A percentile compares a stretch with the other conserved stretches of the same genome.
Evolutionary conservation across 2,797 vertebrate genomes (phyloP).

Genomic region (Leptodactylus fallax): DNA sequence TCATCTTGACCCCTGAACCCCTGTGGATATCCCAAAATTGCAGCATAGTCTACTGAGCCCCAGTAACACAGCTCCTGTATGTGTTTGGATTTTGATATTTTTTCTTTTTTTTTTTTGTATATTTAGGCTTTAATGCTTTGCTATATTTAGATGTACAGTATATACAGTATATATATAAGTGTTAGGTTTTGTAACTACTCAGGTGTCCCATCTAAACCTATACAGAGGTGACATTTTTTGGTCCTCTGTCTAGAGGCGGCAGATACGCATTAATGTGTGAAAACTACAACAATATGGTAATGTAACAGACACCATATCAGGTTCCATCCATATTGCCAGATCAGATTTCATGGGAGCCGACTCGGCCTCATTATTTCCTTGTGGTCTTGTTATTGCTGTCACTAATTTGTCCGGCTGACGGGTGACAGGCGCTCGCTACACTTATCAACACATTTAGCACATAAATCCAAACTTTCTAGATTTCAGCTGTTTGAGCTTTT

Average conservation of each 20-base stretch:
- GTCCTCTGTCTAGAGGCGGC: not conserved
- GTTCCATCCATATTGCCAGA: conserved; percentile 26
- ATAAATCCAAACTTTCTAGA: conserved; percentile 29
- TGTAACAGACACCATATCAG: conserved; percentile 12
- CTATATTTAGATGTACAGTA: too few species aligned
- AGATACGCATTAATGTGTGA: conserved; percentile 27
- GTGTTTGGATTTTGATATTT: too few species aligned
- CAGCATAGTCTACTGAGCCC: too few species aligned
- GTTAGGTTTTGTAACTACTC: too few species aligned
- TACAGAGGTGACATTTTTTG: not conserved
- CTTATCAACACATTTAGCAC: conserved; percentile 47
- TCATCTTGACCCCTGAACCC: too few species aligned
- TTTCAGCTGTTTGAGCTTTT: conserved; percentile 48
- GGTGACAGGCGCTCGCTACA: conserved; percentile 20
- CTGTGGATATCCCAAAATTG: too few species aligned
- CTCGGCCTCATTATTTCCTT: conserved; percentile 40
- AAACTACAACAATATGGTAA: conserved; percentile 30
- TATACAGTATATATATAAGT: too few species aligned
- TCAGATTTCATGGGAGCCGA: conserved; percentile 45
- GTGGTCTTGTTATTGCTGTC: conserved; percentile 31
- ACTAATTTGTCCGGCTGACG: conserved; percentile 47
- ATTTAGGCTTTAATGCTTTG: too few species aligned
- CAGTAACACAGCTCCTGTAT: too few species aligned
- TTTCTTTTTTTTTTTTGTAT: too few species aligned
- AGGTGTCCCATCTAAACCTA: not conserved